phyloP scores from a whole-genome alignment of 2,888 invertebrate species.

The Nycteola revayana region DNA sequence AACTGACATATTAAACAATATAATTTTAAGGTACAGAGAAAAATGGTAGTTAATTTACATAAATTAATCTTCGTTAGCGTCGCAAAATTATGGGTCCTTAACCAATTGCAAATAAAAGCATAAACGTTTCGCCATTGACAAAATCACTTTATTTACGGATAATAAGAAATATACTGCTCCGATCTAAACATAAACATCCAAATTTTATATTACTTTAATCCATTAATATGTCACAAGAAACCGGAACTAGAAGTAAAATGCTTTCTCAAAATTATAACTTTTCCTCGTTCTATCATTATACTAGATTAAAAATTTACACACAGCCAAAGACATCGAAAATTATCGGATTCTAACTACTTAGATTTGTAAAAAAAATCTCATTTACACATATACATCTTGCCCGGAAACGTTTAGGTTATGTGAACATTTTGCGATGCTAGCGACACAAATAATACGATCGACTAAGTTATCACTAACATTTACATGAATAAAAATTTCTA shows the following conservation, averaged over 20 bases:
- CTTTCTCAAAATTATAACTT: constrained; percentile 74
- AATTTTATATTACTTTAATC: constrained; percentile 54
- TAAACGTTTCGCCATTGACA: constrained; percentile 58
- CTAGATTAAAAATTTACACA: constrained; percentile 75
- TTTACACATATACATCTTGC: constrained; percentile 57
- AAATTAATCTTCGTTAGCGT: constrained; percentile 54
- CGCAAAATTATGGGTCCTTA: constrained; percentile 53
- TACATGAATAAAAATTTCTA: constrained; percentile 44
- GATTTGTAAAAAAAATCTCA: constrained; percentile 60
- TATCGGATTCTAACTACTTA: constrained; percentile 70
- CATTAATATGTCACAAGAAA: constrained; percentile 62
- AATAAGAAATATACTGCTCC: constrained; percentile 68
- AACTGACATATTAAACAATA: neutral
- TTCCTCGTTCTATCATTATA: constrained; percentile 50
- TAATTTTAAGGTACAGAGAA: constrained; percentile 61
- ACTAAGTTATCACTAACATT: constrained; percentile 39
- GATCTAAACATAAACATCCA: constrained; percentile 76
- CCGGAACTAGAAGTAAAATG: constrained; percentile 64
- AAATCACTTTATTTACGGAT: constrained; percentile 76
- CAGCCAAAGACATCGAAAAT: constrained; percentile 80
- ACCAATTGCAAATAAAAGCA: constrained; percentile 48
- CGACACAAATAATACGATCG: constrained; percentile 55
- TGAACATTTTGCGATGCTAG: constrained; percentile 83
- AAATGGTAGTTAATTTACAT: constrained; percentile 64
- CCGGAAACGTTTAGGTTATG: constrained; percentile 66